phyloP scores from a whole-genome alignment of 2,113 vertebrate genomes.

The Muscicapa adusta region DNA sequence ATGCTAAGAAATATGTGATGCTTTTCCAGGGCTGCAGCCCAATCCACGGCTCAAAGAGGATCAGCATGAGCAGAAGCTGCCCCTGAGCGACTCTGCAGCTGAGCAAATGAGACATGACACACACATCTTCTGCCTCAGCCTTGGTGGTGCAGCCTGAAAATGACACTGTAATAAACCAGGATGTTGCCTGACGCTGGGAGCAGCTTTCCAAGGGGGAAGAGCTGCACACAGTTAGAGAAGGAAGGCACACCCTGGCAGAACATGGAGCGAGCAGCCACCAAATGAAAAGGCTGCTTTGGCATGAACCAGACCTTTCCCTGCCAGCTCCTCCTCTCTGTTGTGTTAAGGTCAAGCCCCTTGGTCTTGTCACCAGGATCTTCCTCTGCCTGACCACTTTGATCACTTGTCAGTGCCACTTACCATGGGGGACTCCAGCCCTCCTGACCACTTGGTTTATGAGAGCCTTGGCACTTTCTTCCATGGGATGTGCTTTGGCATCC shows the following conservation, averaged over 20 bases:
- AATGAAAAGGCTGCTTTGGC: not conserved
- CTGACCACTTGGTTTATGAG: not conserved
- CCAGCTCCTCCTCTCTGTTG: not conserved
- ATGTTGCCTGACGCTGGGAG: not conserved
- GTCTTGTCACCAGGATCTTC: not conserved
- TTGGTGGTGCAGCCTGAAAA: not conserved
- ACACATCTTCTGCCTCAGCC: not conserved
- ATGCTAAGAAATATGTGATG: not conserved
- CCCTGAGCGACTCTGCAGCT: not conserved
- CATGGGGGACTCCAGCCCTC: not conserved
- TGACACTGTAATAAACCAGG: not conserved
- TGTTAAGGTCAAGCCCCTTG: not conserved
- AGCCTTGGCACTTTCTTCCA: not conserved
- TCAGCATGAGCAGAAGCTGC: not conserved
- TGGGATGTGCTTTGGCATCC: not conserved
- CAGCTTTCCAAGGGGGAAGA: not conserved
- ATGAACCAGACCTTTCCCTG: not conserved
- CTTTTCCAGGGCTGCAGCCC: not conserved
- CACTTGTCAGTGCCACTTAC: not conserved
- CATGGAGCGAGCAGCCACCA: not conserved
- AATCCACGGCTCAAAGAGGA: not conserved
- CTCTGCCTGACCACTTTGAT: not conserved
- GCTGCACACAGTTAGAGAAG: not conserved
- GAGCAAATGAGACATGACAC: conserved; percentile 29
- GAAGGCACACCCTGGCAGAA: not conserved